Percentiles rank a stretch among this genome's conserved stretches.
phyloP scores from a whole-genome alignment of 2,113 vertebrate genomes.

The Puntigrus tetrazona region DNA sequence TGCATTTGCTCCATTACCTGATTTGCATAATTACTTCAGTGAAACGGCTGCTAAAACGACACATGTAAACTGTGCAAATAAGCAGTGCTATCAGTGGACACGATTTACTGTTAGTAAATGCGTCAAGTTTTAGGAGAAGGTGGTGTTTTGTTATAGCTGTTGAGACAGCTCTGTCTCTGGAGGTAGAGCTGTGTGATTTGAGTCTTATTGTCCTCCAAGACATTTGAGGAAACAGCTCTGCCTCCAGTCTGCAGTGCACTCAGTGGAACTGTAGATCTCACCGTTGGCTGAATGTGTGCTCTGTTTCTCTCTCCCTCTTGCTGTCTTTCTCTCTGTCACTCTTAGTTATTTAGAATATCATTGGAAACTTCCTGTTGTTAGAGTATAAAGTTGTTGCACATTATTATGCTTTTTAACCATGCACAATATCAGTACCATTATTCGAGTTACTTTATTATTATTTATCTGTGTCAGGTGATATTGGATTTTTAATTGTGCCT shows the following conservation, averaged over 20 bases:
- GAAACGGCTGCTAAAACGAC: neutral
- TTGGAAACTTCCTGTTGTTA: neutral
- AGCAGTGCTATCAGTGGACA: neutral
- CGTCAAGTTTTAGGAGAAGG: slow-evolving; percentile 4
- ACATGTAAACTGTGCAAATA: neutral
- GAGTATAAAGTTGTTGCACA: neutral
- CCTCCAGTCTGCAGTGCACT: neutral
- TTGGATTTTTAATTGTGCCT: neutral
- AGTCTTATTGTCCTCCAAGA: slow-evolving; percentile 42
- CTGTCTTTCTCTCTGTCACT: slow-evolving; percentile 7
- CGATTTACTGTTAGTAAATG: neutral
- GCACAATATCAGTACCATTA: neutral
- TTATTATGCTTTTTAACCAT: neutral
- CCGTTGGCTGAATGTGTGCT: slow-evolving; percentile 6
- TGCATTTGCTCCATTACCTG: neutral
- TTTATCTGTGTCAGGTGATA: neutral
- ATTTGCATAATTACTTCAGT: slow-evolving; percentile 7
- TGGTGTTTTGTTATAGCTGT: slow-evolving; percentile 25
- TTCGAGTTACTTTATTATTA: neutral
- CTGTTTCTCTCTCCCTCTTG: neutral
- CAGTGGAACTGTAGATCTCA: slow-evolving; percentile 16
- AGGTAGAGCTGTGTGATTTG: slow-evolving; percentile 21
- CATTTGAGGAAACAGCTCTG: slow-evolving; percentile 44
- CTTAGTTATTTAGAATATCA: neutral
- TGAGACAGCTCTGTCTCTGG: slow-evolving; percentile 11